phyloP scores from a whole-genome alignment of 2,888 invertebrate genomes.

The Conomelus anceps region DNA sequence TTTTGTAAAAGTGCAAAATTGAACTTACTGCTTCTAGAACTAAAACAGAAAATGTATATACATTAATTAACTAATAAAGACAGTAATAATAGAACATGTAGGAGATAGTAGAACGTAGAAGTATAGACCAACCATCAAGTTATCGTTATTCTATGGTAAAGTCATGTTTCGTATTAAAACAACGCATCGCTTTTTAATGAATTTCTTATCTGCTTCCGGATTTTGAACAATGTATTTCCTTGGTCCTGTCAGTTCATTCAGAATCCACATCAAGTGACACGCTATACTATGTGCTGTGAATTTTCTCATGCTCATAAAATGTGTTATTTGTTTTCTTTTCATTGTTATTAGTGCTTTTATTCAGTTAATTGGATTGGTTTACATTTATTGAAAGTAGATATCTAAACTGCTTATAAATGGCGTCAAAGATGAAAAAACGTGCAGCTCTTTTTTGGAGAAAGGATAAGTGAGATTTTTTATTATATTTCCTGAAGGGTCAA shows the following conservation, averaged over 20 bases:
- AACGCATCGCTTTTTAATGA: neutral
- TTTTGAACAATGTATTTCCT: neutral
- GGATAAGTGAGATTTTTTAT: neutral
- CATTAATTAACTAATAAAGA: too few relatives aligned
- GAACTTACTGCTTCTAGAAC: too few relatives aligned
- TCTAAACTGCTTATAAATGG: neutral
- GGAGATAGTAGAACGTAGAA: too few relatives aligned
- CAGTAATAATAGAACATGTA: too few relatives aligned
- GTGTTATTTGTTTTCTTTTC: neutral
- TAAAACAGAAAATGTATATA: too few relatives aligned
- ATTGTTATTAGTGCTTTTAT: neutral
- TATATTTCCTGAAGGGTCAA: too few relatives aligned
- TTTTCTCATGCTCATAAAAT: neutral
- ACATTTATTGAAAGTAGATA: too few relatives aligned
- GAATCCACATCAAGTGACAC: neutral
- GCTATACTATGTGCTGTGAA: neutral
- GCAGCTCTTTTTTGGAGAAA: neutral
- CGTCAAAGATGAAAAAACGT: neutral
- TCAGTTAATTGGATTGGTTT: neutral
- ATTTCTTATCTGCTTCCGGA: neutral
- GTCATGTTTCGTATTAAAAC: neutral
- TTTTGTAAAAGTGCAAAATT: too few relatives aligned
- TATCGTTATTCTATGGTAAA: neutral
- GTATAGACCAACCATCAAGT: too few relatives aligned
- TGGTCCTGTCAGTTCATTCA: neutral